phyloP scores from a whole-genome alignment of 2,113 vertebrate genomes.

The Pteropus alecto region DNA sequence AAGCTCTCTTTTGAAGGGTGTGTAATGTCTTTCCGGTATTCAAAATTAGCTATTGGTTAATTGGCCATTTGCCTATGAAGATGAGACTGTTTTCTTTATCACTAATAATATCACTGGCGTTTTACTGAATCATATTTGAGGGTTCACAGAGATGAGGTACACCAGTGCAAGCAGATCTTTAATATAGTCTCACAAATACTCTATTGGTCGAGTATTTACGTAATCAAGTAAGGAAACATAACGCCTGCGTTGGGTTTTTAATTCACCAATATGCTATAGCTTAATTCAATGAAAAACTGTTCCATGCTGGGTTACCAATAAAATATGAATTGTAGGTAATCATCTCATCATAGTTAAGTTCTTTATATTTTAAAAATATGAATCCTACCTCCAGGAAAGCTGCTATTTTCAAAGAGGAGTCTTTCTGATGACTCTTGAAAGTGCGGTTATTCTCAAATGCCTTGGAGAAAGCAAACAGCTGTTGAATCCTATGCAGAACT shows the following conservation, averaged over 20 bases:
- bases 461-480: conserved; percentile 53
- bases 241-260: neutral
- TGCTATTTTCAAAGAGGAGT: conserved; percentile 37
- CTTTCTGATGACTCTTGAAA: conserved; percentile 27
- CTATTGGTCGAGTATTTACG: neutral
- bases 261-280: neutral
- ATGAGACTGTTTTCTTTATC: neutral
- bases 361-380: conserved; percentile 19
- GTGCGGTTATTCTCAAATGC: conserved; percentile 11
- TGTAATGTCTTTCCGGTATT: neutral
- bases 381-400: neutral
- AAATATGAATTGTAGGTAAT: conserved; percentile 33
- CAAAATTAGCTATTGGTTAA: neutral
- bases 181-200: neutral
- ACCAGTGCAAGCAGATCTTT: neutral
- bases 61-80: neutral
- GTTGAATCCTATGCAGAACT: neutral
- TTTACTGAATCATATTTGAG: neutral
- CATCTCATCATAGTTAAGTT: conserved; percentile 40
- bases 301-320: neutral
- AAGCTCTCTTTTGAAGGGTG: neutral
- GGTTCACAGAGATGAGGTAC: neutral
- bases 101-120: neutral
- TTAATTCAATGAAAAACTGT: neutral
- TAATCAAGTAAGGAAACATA: neutral